These are phyloP conservation scores for Pseudochromis fuscus DNA, from an alignment of 2,797 vertebrate species.

Conservation along the genomic window DNA sequence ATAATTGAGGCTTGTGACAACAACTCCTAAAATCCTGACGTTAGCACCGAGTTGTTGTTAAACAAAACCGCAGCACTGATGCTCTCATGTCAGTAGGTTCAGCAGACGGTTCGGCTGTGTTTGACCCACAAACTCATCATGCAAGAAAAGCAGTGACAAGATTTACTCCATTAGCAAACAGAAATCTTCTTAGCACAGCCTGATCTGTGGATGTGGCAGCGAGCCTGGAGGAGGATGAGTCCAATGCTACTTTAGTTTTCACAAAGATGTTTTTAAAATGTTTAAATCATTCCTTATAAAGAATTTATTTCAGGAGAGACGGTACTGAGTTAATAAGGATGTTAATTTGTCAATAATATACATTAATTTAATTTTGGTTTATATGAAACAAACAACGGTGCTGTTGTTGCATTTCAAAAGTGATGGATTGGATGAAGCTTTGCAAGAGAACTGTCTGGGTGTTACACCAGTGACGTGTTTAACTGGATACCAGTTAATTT, in stretches of 20 bases:
- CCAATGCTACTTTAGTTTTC: constrained; percentile 32
- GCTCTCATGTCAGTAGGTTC: constrained; percentile 32
- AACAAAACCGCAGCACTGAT: constrained; percentile 18
- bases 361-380: background rate
- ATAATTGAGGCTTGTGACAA: background rate
- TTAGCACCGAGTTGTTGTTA: background rate
- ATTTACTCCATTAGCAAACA: constrained; percentile 62
- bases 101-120: constrained; percentile 43
- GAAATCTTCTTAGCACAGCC: constrained; percentile 78
- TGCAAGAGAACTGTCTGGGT: background rate
- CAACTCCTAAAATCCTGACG: background rate
- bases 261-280: constrained; percentile 2
- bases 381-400: background rate
- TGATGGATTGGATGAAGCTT: background rate
- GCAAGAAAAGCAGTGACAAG: constrained; percentile 60
- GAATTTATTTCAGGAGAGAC: background rate
- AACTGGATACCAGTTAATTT: background rate
- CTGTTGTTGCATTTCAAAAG: background rate
- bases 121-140: constrained; percentile 63
- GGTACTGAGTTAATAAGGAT: background rate
- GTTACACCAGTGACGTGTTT: background rate
- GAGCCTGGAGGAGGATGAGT: constrained; percentile 65
- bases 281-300: background rate
- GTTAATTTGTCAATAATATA: background rate
- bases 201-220: constrained; percentile 77